These are phyloP conservation scores for Oenanthe oenanthe DNA, from an alignment of 2,113 vertebrate species.

Conservation along the genomic window DNA sequence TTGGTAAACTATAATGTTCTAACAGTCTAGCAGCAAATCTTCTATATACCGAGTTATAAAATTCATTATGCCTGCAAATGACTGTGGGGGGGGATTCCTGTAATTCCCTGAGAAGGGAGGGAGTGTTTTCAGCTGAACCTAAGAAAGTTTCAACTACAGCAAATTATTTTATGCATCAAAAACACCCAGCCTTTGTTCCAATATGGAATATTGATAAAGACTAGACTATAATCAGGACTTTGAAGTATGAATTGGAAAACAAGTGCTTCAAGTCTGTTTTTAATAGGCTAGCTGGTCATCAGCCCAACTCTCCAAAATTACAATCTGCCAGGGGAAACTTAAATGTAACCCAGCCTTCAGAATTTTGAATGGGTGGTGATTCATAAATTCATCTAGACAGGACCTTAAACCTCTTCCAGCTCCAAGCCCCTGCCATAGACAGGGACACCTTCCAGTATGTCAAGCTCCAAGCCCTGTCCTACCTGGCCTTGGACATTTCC, in stretches of 20 bases:
- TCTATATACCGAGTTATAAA: not conserved
- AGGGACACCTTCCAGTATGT: not conserved
- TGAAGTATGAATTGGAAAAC: not conserved
- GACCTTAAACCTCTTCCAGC: not conserved
- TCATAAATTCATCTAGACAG: not conserved
- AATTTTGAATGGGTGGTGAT: not conserved
- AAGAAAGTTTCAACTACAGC: not conserved
- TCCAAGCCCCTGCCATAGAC: fast-evolving
- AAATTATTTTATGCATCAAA: not conserved
- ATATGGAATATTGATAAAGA: not conserved
- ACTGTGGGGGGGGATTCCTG: not conserved
- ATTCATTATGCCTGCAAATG: not conserved
- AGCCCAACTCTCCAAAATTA: not conserved
- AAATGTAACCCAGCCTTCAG: fast-evolving
- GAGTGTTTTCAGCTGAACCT: not conserved
- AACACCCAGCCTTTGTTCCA: not conserved
- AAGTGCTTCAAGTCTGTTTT: not conserved
- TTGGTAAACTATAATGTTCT: not conserved
- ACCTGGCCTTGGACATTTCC: not conserved
- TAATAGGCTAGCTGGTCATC: not conserved
- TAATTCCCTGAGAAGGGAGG: not conserved
- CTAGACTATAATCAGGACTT: not conserved
- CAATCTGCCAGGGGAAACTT: fast-evolving
- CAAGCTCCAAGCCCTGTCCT: not conserved
- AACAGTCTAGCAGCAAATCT: not conserved